Evolutionary conservation across 2,113 vertebrate species (phyloP).

Genomic region (Sarotherodon lohbergeri): DNA sequence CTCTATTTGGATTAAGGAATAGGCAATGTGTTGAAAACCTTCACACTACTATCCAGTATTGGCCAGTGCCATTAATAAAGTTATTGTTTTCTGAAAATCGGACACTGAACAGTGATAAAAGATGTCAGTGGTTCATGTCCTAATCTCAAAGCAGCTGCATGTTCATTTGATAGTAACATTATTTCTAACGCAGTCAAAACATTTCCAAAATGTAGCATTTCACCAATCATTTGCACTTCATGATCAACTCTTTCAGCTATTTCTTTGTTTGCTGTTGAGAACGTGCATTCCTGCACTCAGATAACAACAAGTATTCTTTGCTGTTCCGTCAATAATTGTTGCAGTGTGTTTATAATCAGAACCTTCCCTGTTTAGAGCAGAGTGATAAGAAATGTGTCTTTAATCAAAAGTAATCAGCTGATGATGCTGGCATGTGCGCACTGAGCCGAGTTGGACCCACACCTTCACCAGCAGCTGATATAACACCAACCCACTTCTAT

Average conservation of each 20-base stretch:
- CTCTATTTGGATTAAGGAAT: background rate
- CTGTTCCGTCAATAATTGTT: conserved; percentile 27
- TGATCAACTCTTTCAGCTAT: background rate
- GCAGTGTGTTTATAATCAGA: conserved; percentile 43
- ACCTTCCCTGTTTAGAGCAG: conserved; percentile 34
- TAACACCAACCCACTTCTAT: background rate
- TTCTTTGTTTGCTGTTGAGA: background rate
- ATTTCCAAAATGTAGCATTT: background rate
- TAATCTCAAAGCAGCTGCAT: background rate
- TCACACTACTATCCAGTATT: background rate
- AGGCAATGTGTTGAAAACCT: background rate
- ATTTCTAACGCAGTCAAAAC: background rate
- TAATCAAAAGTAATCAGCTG: background rate
- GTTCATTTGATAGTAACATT: background rate
- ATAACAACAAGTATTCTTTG: background rate
- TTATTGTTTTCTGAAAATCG: background rate
- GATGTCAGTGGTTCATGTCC: background rate
- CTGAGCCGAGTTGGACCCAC: background rate
- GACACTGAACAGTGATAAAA: background rate
- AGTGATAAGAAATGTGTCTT: background rate
- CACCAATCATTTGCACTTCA: background rate
- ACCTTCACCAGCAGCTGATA: background rate
- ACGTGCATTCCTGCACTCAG: background rate
- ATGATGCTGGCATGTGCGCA: background rate
- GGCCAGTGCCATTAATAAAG: background rate